Conservation (phyloP, 2,797 vertebrate genomes). For the Amniataba percoides region DNA sequence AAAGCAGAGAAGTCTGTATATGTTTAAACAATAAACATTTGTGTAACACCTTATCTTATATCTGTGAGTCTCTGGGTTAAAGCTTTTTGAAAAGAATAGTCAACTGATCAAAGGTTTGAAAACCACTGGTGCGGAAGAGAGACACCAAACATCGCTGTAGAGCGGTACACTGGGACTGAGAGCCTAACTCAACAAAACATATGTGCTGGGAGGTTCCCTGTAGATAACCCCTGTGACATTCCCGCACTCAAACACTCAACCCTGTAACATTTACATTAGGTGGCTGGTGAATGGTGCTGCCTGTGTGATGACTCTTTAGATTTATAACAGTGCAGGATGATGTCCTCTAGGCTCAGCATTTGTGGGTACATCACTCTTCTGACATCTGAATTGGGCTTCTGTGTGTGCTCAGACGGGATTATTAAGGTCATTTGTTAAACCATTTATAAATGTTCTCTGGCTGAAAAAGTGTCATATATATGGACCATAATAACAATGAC, state of each 20-base stretch:
- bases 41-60: not conserved
- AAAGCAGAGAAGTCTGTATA: not conserved
- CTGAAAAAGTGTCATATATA: constrained; percentile 4
- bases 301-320: constrained; percentile 40
- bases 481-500: not conserved
- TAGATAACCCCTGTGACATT: constrained; percentile 64
- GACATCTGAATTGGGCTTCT: constrained; percentile 36
- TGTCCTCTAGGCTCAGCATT: constrained; percentile 32
- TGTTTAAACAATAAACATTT: constrained; percentile 9
- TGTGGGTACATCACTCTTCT: constrained; percentile 13
- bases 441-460: constrained; percentile 18
- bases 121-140: not conserved
- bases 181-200: constrained; percentile 49
- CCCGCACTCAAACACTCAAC: constrained; percentile 51
- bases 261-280: constrained; percentile 50
- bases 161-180: constrained; percentile 1
- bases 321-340: constrained; percentile 29
- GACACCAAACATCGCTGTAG: constrained; percentile 1
- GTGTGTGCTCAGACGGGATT: constrained; percentile 17
- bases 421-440: constrained; percentile 33
- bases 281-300: constrained; percentile 44
- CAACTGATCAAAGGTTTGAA: constrained; percentile 1
- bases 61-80: not conserved
- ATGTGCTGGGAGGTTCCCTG: constrained; percentile 43
- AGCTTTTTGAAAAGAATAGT: not conserved